Base-by-base conservation (phyloP, 1,140 invertebrate genomes). In the Tyrophagus putrescentiae region DNA sequence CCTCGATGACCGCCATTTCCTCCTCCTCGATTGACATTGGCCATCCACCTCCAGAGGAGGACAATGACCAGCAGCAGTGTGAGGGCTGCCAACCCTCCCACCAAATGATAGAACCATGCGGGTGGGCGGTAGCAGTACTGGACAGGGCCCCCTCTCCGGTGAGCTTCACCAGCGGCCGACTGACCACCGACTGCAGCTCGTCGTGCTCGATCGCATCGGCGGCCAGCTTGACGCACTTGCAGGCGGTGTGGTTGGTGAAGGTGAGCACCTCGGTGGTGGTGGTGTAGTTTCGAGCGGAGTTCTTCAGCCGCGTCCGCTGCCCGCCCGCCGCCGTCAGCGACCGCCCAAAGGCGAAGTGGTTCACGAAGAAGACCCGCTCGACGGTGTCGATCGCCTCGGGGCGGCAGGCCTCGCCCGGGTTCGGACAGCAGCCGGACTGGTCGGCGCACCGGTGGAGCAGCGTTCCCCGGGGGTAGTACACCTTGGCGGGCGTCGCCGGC, bases 381-480 rank as follows among this genome's bases (percentile, higher is more conserved):
- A 57, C 21, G 16, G 39, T 16, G 16, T 25, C 56, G 1, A 41
- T 41, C 1, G 16, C 13, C 11, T 39, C 56, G 11, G 56, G 56
- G 27, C 56, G 7, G 44, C 56, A 57, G 2, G 32, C 13, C 28
- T 57, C 56, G n/a, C 32, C 56, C 9, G 9, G n/a, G 29, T 41
- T 57, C 28, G 16, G 32, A 25, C 56, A 57, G 25, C 56, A 57
- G n/a, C 56, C 56, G 11, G 56, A 41, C 25, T 57, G 56, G 25
- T 57, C 56, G 4, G 32, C 3, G 44, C 56, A 57, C 23, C 56
- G 56, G 27, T 57, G 36, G 5, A 56, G 9, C 23, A 54, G 21
- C 16, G 56, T 57, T 57, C 56, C 56, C 16, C 56, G 32, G n/a
- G 56, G 56, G n/a, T 44, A 41, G 18, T n/a, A 57, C 23, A 44